Conservation (phyloP, 2,113 vertebrate genomes). For the Grammomys surdaster region DNA sequence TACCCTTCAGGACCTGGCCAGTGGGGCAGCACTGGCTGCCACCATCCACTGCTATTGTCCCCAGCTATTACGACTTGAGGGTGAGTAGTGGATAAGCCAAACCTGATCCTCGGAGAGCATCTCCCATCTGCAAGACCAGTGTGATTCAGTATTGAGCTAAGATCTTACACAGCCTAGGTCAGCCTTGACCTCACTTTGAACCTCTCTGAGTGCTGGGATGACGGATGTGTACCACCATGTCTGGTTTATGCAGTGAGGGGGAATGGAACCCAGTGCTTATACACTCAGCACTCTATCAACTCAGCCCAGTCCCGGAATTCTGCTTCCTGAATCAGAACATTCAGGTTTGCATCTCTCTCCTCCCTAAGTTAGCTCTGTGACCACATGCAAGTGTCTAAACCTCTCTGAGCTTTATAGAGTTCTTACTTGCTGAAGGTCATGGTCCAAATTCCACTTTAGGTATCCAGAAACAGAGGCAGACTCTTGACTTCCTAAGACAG, state of each 20-base stretch:
- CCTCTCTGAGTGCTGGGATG: neutral
- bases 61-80: constrained; percentile 91
- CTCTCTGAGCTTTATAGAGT: neutral
- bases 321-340: neutral
- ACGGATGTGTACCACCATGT: neutral
- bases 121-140: neutral
- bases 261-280: neutral
- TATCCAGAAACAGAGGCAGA: neutral
- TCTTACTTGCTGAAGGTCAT: neutral
- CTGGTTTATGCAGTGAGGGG: neutral
- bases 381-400: neutral
- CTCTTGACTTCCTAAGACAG: neutral
- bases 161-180: neutral
- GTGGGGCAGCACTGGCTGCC: constrained; percentile 92
- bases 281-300: neutral
- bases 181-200: neutral
- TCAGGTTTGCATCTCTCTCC: neutral
- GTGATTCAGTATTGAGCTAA: neutral
- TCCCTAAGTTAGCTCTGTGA: neutral
- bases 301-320: neutral
- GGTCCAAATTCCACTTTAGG: neutral
- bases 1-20: constrained; percentile 92
- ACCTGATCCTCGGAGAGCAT: fast-evolving
- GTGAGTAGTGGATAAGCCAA: constrained; percentile 79
- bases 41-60: constrained; percentile 95